Conservation (phyloP, 2,888 invertebrate species). For the Latheticus oryzae region DNA sequence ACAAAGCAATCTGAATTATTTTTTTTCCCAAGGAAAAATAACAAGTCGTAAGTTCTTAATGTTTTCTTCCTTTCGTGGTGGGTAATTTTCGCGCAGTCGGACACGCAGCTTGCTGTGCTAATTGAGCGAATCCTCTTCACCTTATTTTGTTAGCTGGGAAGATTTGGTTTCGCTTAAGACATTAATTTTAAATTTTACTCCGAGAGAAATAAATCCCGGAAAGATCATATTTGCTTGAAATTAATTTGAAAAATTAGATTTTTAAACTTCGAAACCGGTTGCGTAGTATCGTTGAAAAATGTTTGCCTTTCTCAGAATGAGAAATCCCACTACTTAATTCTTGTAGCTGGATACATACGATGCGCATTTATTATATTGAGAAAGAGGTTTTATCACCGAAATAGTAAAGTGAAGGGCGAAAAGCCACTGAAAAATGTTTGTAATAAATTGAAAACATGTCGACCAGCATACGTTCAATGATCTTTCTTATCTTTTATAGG, state of each 20-base stretch:
- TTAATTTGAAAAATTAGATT: too few species aligned
- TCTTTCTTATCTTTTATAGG: conserved; percentile 52
- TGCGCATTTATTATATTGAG: conserved; percentile 32
- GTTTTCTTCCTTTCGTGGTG: conserved; percentile 34
- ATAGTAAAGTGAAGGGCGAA: conserved; percentile 25
- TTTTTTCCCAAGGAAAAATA: too few species aligned
- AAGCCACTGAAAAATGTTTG: conserved; percentile 40
- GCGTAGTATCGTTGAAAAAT: too few species aligned
- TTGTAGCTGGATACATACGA: too few species aligned
- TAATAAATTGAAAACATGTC: conserved; percentile 41
- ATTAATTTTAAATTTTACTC: conserved; percentile 42
- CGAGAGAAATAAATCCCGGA: conserved; percentile 36
- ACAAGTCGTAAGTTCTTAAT: too few species aligned
- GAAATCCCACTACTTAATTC: too few species aligned
- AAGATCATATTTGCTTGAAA: conserved; percentile 12
- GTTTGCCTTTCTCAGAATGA: too few species aligned
- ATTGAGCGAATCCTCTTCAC: conserved; percentile 50
- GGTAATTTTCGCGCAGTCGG: conserved; percentile 42
- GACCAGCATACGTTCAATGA: conserved; percentile 49
- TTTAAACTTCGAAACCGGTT: too few species aligned
- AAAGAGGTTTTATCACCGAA: conserved; percentile 33
- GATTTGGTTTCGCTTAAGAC: conserved; percentile 45
- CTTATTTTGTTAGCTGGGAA: conserved; percentile 48
- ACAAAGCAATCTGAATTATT: too few species aligned
- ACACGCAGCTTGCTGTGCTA: conserved; percentile 49